These are phyloP conservation scores for Dolichomitus sp. DNA, from an alignment of 2,888 invertebrate species.

Conservation along the genomic window DNA sequence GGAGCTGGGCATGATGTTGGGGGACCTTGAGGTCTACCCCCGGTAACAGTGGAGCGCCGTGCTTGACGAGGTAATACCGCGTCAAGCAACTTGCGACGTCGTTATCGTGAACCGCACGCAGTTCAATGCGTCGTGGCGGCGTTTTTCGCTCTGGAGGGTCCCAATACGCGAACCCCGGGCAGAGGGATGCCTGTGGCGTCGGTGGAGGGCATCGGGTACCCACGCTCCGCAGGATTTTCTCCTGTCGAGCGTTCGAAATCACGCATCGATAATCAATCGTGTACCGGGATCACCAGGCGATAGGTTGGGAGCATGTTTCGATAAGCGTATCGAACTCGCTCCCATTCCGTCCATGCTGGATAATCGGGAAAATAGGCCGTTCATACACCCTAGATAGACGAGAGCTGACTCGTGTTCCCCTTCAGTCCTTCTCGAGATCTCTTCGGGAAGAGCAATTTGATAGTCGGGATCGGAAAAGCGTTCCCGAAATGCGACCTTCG, in stretches of 20 bases:
- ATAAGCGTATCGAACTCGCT: conserved; percentile 19
- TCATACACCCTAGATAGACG: conserved; percentile 38
- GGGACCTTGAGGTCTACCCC: neutral
- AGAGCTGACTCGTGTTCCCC: conserved; percentile 24
- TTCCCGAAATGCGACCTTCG: conserved; percentile 19
- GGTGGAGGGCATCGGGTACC: neutral
- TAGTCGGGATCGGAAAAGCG: conserved; percentile 42
- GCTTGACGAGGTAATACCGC: neutral
- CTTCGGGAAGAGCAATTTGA: conserved; percentile 48
- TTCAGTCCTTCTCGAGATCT: conserved; percentile 35
- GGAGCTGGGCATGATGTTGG: neutral
- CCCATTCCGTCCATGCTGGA: conserved; percentile 25
- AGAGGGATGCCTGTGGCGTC: conserved; percentile 39
- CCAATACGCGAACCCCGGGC: conserved; percentile 41
- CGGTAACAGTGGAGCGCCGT: neutral
- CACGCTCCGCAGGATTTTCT: conserved; percentile 8
- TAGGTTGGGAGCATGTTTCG: too few relatives aligned
- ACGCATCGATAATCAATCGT: too few relatives aligned
- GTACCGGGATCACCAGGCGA: too few relatives aligned
- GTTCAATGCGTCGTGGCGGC: too few relatives aligned
- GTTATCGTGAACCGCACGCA: conserved; percentile 1
- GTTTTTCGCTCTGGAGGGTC: neutral
- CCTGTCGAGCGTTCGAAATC: neutral
- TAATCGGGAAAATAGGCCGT: conserved; percentile 29
- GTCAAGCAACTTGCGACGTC: neutral